phyloP scores from a whole-genome alignment of 2,888 invertebrate genomes.

The Sceliomorpha sp. region DNA sequence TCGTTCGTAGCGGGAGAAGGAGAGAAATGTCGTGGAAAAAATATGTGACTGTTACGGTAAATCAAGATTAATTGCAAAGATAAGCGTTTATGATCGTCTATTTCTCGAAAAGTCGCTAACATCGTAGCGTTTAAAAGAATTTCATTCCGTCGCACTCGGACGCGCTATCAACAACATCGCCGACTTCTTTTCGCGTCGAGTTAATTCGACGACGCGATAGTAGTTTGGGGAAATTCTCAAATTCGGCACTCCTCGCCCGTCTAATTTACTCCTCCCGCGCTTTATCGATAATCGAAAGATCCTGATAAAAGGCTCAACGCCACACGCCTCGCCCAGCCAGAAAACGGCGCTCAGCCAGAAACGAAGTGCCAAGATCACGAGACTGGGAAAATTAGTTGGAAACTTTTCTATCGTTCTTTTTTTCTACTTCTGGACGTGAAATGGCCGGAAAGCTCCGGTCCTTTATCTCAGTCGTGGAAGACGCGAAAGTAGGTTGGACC shows the following conservation, averaged over 20 bases:
- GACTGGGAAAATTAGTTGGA: slow-evolving; percentile 60
- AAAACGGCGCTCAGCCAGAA: slow-evolving; percentile 36
- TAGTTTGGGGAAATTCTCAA: slow-evolving; percentile 28
- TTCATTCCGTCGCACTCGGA: too few species aligned
- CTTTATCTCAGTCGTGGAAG: slow-evolving; percentile 39
- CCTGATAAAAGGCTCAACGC: slow-evolving; percentile 40
- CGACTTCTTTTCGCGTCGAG: neutral
- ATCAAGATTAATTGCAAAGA: too few species aligned
- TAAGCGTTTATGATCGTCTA: too few species aligned
- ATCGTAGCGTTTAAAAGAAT: too few species aligned
- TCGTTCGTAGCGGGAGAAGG: too few species aligned
- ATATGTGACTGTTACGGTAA: too few species aligned
- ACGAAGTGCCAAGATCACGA: slow-evolving; percentile 57
- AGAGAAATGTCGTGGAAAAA: too few species aligned
- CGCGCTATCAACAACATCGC: neutral
- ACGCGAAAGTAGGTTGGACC: slow-evolving; percentile 35
- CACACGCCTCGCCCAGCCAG: slow-evolving; percentile 24
- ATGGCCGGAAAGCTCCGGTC: slow-evolving; percentile 45
- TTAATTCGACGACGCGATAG: too few species aligned
- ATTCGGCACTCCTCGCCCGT: slow-evolving; percentile 42
- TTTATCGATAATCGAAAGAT: slow-evolving; percentile 61
- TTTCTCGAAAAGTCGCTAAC: too few species aligned
- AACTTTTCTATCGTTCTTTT: slow-evolving; percentile 56
- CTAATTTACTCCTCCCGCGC: slow-evolving; percentile 60
- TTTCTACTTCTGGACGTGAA: slow-evolving; percentile 43